A percentile compares a stretch with the other conserved stretches of the same genome.
These are phyloP conservation scores for Philotrypesis tridentata DNA, from an alignment of 1,140 invertebrate species.

Conservation along the genomic window DNA sequence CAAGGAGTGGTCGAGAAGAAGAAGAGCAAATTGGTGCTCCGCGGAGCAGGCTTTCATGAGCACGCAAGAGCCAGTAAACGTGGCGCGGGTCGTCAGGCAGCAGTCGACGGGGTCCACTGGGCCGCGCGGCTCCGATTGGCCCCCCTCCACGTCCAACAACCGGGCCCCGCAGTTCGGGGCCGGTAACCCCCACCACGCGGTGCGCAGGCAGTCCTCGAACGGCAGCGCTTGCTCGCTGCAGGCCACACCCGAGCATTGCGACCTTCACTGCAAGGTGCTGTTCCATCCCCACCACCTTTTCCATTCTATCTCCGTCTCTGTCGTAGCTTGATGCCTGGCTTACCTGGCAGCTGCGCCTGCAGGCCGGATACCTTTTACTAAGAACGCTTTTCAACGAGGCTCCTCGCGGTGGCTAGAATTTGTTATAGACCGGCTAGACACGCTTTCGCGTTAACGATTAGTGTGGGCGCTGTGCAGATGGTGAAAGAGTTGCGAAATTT, in stretches of 20 bases:
- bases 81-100: conserved; percentile 53
- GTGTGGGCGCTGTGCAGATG: too few species aligned
- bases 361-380: conserved; percentile 46
- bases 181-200: conserved; percentile 54
- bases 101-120: conserved; percentile 50
- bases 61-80: conserved; percentile 59
- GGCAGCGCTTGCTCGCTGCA: conserved; percentile 57
- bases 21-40: conserved; percentile 75
- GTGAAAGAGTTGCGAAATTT: too few species aligned
- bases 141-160: conserved; percentile 35
- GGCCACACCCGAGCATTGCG: conserved; percentile 66
- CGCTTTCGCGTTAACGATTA: neutral
- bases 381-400: conserved; percentile 26
- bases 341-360: conserved; percentile 34
- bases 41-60: conserved; percentile 67
- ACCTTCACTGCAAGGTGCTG: conserved; percentile 69
- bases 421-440: conserved; percentile 36
- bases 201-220: conserved; percentile 62
- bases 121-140: conserved; percentile 59
- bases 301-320: too few species aligned
- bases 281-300: conserved; percentile 45
- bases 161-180: conserved; percentile 45
- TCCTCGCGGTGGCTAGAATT: conserved; percentile 20
- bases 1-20: conserved; percentile 73
- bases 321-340: neutral